Percentiles rank a stretch among this genome's conserved stretches.
phyloP scores from a whole-genome alignment of 2,888 invertebrate genomes.

The Tupiocoris notatus region DNA sequence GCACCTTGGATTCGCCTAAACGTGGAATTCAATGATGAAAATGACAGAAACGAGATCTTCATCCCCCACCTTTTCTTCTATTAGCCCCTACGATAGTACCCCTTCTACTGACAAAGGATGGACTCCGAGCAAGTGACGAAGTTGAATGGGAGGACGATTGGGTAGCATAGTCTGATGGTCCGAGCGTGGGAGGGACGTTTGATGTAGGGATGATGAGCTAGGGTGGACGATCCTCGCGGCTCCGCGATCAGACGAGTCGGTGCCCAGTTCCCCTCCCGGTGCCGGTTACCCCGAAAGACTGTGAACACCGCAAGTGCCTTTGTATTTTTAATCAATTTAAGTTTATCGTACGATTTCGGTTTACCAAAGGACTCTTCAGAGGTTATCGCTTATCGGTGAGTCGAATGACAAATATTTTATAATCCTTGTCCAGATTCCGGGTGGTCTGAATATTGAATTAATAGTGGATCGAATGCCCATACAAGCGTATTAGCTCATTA shows the following conservation, averaged over 20 bases:
- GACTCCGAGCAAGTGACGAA: slow-evolving; percentile 31
- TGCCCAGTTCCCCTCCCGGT: slow-evolving; percentile 22
- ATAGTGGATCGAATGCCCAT: too few relatives aligned
- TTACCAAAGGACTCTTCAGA: too few relatives aligned
- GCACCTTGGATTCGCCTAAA: too few relatives aligned
- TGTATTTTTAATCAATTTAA: neutral
- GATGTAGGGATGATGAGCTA: neutral
- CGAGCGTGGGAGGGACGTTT: neutral
- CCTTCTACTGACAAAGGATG: neutral
- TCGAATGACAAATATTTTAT: too few relatives aligned
- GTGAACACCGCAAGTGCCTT: slow-evolving; percentile 38
- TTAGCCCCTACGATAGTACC: slow-evolving; percentile 36
- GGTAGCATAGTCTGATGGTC: slow-evolving; percentile 9
- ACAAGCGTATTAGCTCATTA: too few relatives aligned
- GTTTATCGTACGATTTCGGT: neutral
- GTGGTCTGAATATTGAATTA: too few relatives aligned
- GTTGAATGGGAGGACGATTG: slow-evolving; percentile 38
- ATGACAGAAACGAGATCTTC: neutral
- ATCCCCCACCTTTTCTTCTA: neutral
- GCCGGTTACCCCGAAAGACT: slow-evolving; percentile 12
- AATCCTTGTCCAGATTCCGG: too few relatives aligned
- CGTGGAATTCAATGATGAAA: too few relatives aligned
- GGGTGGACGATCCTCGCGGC: neutral
- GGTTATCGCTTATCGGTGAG: too few relatives aligned
- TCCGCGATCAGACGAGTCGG: slow-evolving; percentile 8